Conservation (phyloP, 2,113 vertebrate species). For the Peromyscus leucopus region DNA sequence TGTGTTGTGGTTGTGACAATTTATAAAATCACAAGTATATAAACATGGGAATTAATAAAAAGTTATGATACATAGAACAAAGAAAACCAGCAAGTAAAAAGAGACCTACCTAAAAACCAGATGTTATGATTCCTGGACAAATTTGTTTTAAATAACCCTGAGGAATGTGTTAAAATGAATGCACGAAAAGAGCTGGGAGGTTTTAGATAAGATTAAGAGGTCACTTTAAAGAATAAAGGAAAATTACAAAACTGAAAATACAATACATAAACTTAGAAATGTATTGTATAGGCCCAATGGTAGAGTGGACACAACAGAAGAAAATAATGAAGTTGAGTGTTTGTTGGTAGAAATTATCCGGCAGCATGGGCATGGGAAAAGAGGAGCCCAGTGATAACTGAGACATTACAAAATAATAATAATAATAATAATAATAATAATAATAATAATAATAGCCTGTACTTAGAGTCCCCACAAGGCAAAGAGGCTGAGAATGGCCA, state of each 20-base stretch:
- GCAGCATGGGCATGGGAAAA: background rate
- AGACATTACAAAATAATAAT: background rate
- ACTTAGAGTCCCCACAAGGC: background rate
- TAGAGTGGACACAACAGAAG: background rate
- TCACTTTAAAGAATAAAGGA: slow-evolving; percentile 20
- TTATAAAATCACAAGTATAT: background rate
- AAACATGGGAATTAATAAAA: background rate
- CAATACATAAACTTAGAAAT: background rate
- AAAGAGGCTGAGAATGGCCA: background rate
- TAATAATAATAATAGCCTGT: background rate
- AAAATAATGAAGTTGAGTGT: background rate
- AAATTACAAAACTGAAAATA: slow-evolving; percentile 10
- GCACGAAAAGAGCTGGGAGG: background rate
- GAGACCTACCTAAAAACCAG: background rate
- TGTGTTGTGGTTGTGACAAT: background rate
- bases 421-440: too few species aligned
- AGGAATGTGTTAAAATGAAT: background rate
- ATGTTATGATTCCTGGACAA: background rate
- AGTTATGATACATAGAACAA: slow-evolving; percentile 20
- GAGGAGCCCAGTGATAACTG: background rate
- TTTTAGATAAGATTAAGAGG: slow-evolving; percentile 2
- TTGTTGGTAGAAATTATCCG: background rate
- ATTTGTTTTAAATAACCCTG: background rate
- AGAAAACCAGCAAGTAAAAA: slow-evolving; percentile 22
- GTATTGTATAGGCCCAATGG: background rate